These are phyloP conservation scores for Ceyx cyanopectus DNA, from an alignment of 2,113 vertebrate genomes.

Conservation along the genomic window DNA sequence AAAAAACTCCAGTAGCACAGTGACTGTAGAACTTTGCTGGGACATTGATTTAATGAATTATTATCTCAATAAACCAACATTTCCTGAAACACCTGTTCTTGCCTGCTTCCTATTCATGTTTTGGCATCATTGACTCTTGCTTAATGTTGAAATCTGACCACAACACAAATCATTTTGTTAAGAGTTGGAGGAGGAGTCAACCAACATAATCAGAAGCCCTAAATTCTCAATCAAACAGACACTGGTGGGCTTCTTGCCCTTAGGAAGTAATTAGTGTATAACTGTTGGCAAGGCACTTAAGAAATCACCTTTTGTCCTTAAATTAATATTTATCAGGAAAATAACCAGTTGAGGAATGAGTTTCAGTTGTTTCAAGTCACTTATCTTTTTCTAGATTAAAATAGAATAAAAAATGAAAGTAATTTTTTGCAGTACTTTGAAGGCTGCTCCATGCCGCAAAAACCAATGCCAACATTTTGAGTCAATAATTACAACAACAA, in stretches of 20 bases:
- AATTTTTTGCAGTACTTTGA: neutral
- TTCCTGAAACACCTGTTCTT: slow-evolving; percentile 47
- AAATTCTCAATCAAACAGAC: neutral
- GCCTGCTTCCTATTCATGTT: slow-evolving; percentile 8
- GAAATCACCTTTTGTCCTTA: neutral
- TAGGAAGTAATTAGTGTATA: neutral
- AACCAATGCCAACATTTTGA: slow-evolving; percentile 21
- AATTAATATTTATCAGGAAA: slow-evolving; percentile 21
- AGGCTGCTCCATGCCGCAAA: neutral
- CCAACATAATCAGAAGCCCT: neutral
- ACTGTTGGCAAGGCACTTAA: neutral
- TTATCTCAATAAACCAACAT: neutral
- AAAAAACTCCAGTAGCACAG: neutral
- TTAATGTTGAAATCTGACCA: slow-evolving; percentile 6
- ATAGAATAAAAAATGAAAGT: neutral
- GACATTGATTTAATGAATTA: neutral
- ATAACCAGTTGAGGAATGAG: neutral
- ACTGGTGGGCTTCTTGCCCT: neutral
- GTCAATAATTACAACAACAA: neutral
- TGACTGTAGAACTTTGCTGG: neutral
- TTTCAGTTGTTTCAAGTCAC: slow-evolving; percentile 6
- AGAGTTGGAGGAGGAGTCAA: slow-evolving; percentile 9
- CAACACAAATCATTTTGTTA: neutral
- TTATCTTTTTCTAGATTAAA: neutral
- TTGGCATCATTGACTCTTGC: neutral